Evolutionary conservation across 1,140 invertebrate genomes (phyloP).

Genomic region (Dendroctonus ponderosae): DNA sequence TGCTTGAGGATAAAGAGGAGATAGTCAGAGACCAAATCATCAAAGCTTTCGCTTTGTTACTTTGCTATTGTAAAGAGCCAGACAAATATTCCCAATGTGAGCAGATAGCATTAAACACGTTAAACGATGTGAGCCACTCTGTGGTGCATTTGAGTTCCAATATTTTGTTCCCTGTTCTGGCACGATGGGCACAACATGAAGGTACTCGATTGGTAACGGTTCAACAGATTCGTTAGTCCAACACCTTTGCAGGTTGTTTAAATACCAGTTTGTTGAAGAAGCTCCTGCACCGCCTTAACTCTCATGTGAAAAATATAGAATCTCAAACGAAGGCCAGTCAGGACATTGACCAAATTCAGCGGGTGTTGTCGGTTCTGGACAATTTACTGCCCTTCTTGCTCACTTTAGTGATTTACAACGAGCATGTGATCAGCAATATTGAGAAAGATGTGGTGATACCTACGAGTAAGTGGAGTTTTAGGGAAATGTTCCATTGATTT

Average conservation of each 20-base stretch:
- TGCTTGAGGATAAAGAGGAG: slow-evolving; percentile 73
- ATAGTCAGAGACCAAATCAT: slow-evolving; percentile 63
- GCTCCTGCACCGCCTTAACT: slow-evolving; percentile 42
- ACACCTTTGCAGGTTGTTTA: slow-evolving; percentile 33
- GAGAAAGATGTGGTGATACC: slow-evolving; percentile 50
- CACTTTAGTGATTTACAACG: slow-evolving; percentile 52
- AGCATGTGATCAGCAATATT: slow-evolving; percentile 49
- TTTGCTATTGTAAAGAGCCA: slow-evolving; percentile 64
- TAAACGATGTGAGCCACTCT: slow-evolving; percentile 56
- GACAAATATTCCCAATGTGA: slow-evolving; percentile 69
- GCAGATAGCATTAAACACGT: slow-evolving; percentile 57
- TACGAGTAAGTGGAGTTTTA: slow-evolving; percentile 48
- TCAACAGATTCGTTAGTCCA: neutral
- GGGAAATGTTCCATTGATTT: neutral
- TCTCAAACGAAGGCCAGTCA: slow-evolving; percentile 40
- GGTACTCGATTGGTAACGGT: slow-evolving; percentile 3
- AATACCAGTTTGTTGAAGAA: slow-evolving; percentile 42
- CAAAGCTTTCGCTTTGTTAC: slow-evolving; percentile 63
- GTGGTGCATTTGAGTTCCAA: slow-evolving; percentile 55
- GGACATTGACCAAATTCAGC: slow-evolving; percentile 41
- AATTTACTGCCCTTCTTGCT: slow-evolving; percentile 57
- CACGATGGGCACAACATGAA: slow-evolving; percentile 61
- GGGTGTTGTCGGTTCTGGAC: slow-evolving; percentile 51
- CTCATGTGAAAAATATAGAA: slow-evolving; percentile 40
- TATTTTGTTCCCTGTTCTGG: slow-evolving; percentile 58